Evolutionary conservation across 53 echinoderm and acorn worm species (phyloP).

Genomic region (Patiria pectinifera): DNA sequence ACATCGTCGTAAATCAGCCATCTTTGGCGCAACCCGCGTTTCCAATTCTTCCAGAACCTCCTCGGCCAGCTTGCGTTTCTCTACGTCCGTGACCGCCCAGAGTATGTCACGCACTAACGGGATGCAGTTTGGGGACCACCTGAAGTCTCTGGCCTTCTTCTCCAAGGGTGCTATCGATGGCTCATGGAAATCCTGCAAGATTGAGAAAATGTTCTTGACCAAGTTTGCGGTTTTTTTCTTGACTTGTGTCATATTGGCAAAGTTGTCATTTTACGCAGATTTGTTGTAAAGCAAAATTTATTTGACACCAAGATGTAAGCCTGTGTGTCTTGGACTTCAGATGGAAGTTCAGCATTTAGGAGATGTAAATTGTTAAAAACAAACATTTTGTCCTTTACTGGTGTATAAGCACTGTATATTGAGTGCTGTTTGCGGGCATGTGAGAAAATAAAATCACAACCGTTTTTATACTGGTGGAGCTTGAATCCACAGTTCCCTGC

Average conservation of each 20-base stretch:
- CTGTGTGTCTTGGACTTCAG: too few relatives aligned
- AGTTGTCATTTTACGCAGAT: neutral
- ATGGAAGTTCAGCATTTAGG: too few relatives aligned
- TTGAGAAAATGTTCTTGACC: neutral
- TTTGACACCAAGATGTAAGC: neutral
- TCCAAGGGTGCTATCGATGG: neutral
- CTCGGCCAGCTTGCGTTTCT: conserved; percentile 41
- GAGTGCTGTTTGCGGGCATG: too few relatives aligned
- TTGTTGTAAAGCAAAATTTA: neutral
- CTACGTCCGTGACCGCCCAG: conserved; percentile 54
- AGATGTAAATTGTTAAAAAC: too few relatives aligned
- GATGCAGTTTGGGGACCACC: conserved; percentile 65
- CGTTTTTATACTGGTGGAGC: too few relatives aligned
- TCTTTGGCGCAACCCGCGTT: conserved; percentile 50
- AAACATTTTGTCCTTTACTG: too few relatives aligned
- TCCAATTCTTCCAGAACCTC: conserved; percentile 62
- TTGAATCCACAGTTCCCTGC: too few relatives aligned
- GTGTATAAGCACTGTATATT: too few relatives aligned
- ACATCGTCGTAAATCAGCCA: conserved; percentile 49
- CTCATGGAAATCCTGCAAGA: conserved; percentile 35
- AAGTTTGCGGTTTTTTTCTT: too few relatives aligned
- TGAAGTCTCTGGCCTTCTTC: conserved; percentile 9
- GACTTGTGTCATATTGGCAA: too few relatives aligned
- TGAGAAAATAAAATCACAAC: too few relatives aligned
- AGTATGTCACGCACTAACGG: conserved; percentile 39